Evolutionary conservation across 2,797 vertebrate species (phyloP), one percentile per base, ranked within the genome.

Genomic region (Melanotaenia parkinsoni): DNA sequence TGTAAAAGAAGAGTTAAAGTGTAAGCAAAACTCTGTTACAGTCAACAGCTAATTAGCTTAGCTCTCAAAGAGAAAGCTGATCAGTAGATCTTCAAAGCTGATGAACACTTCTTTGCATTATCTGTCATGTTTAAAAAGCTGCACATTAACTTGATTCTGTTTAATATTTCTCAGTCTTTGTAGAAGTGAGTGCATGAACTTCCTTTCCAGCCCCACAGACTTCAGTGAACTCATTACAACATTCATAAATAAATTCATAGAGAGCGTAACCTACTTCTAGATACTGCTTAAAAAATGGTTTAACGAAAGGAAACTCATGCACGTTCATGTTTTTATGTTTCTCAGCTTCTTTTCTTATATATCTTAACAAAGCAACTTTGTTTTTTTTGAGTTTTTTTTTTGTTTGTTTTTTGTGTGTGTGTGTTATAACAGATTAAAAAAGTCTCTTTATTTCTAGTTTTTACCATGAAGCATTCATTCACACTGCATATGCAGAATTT

Each of bases 321-420:
- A 8, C 20, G n/a, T 50, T 22, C 8, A 22, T 5, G 33, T 0
- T 0, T 18, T 54, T 13, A 58, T 58, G 20, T 58, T 33, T 58
- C 9, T n/a, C 32, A 12, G 18, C 54, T 38, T 0, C 0, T 54
- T 40, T n/a, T 56, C 63, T 20, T 65, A 38, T 3, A 14, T 13
- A 40, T 40, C 13, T 4, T 13, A 12, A 3, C 37, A 38, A 38
- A 38, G 11, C 2, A 32, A 18, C 18, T n/a, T 7, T 37, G n/a
- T 40, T 40, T 3, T 40, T 14, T 20, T 3, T 53, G 20, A 12
- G 35, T 32, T 32, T 28, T 28, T 35, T 35, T 35, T 26, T 26
- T 26, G 26, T 26, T 26, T 26, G 26, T 26, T 26, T 26, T 26
- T 26, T 26, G n/a, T 26, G 26, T 26, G 2, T 26, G 26, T 26